Evolutionary conservation across 2,113 vertebrate genomes (phyloP).

Genomic region (Tylochromis polylepis): DNA sequence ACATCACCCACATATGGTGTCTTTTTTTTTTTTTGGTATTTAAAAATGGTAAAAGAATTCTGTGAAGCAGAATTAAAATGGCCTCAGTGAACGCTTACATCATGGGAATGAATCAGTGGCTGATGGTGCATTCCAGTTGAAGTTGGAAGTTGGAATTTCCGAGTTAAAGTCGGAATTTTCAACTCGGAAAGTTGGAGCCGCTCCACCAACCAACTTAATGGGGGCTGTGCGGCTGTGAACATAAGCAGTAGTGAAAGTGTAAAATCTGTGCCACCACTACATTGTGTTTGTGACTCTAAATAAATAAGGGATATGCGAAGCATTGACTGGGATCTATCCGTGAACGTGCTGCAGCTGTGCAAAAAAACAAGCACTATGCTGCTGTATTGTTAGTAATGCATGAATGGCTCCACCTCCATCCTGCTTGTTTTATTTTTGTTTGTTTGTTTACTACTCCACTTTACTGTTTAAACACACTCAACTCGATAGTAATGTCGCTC

Average conservation of each 20-base stretch:
- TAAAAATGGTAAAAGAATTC: background rate
- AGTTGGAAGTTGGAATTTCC: background rate
- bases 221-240: background rate
- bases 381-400: background rate
- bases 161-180: background rate
- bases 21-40: background rate
- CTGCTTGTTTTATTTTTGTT: background rate
- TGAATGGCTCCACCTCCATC: background rate
- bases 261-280: background rate
- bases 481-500: fast-evolving
- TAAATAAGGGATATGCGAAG: background rate
- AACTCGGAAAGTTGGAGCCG: background rate
- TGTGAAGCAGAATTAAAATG: fast-evolving
- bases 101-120: background rate
- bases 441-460: background rate
- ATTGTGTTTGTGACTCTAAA: background rate
- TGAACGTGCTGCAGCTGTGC: background rate
- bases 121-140: background rate
- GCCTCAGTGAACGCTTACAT: background rate
- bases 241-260: background rate
- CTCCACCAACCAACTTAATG: background rate
- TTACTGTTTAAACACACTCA: background rate
- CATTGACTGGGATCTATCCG: background rate
- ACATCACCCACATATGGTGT: background rate
- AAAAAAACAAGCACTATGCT: background rate